phyloP scores from a whole-genome alignment of 1,140 invertebrate species.

The Pseudomyrmex sp. region DNA sequence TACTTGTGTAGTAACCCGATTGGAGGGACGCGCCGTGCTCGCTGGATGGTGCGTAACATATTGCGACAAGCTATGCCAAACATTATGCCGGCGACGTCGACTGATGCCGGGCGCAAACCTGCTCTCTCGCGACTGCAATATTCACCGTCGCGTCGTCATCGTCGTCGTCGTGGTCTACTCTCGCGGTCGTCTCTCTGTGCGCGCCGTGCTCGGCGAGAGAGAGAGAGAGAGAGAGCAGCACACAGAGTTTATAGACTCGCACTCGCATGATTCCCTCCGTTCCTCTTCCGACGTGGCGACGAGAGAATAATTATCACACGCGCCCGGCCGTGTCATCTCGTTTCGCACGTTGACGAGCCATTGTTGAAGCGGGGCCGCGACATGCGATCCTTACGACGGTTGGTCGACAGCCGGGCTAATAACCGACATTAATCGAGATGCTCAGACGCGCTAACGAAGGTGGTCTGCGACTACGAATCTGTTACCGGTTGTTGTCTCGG shows the following conservation, averaged over 20 bases:
- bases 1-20: constrained; percentile 81
- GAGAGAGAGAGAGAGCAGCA: not conserved
- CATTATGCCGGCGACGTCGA: constrained; percentile 78
- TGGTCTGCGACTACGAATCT: constrained; percentile 32
- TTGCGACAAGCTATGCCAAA: constrained; percentile 81
- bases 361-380: constrained; percentile 68
- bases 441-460: not conserved
- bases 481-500: not conserved
- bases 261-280: not conserved
- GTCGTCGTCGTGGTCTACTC: not conserved
- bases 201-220: not conserved
- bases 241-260: constrained; percentile 47
- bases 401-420: constrained; percentile 71
- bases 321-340: constrained; percentile 79
- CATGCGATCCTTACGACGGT: constrained; percentile 68
- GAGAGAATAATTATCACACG: constrained; percentile 80
- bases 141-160: constrained; percentile 20
- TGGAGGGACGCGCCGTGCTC: constrained; percentile 61
- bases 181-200: constrained; percentile 9
- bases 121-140: constrained; percentile 60
- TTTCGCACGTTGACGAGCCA: constrained; percentile 79
- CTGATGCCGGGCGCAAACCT: constrained; percentile 76
- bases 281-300: constrained; percentile 14
- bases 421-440: constrained; percentile 71
- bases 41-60: constrained; percentile 77